Evolutionary conservation across 1,140 invertebrate species (phyloP).

Genomic region (Diprion similis): DNA sequence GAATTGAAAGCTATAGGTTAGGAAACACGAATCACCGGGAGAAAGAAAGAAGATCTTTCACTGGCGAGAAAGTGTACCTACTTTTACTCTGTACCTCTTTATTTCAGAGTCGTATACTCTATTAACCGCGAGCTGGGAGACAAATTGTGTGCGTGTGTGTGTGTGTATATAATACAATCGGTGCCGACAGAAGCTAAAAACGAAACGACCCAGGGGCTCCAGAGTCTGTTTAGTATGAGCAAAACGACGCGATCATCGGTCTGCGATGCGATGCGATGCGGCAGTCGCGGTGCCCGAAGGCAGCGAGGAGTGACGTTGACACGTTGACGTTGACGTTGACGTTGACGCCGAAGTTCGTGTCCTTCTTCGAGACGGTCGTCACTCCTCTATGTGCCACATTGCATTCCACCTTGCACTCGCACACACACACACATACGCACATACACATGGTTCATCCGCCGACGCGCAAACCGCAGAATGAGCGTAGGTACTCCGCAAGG

Average conservation of each 20-base stretch:
- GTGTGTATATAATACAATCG: slow-evolving; percentile 21
- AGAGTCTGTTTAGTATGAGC: too few species aligned
- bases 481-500: neutral
- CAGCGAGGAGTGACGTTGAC: too few species aligned
- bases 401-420: neutral
- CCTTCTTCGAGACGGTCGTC: slow-evolving; percentile 2
- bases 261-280: too few species aligned
- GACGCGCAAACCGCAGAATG: neutral
- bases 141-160: slow-evolving; percentile 23
- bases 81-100: neutral
- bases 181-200: slow-evolving; percentile 16
- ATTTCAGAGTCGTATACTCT: slow-evolving; percentile 28
- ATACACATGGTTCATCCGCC: neutral
- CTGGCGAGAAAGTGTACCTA: too few species aligned
- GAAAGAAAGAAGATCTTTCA: too few species aligned
- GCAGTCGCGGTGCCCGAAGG: too few species aligned
- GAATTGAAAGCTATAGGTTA: too few species aligned
- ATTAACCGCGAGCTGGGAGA: slow-evolving; percentile 18
- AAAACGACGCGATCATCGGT: too few species aligned
- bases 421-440: neutral
- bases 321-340: too few species aligned
- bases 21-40: too few species aligned
- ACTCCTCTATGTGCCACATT: neutral
- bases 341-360: neutral
- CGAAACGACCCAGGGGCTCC: too few species aligned